Evolutionary conservation across 2,888 invertebrate genomes (phyloP), one percentile per base, ranked within the genome.

Genomic region (Nesidiocoris tenuis): DNA sequence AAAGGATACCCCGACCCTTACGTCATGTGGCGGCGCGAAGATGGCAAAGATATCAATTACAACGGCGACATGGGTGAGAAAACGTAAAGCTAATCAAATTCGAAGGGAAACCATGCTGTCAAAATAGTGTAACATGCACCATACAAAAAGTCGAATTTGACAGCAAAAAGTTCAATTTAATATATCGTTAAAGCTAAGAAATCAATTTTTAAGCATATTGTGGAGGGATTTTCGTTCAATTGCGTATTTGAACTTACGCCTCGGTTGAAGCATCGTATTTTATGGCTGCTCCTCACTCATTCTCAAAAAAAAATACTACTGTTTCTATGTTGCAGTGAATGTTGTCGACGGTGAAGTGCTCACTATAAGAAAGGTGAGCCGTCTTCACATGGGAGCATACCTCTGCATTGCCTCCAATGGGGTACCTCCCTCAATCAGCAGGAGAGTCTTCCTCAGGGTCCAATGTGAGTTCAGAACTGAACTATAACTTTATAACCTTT

Each of bases 321-420:
- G n/a, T n/a, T n/a, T n/a, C n/a, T n/a, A n/a, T n/a, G n/a, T n/a
- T 86, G 65, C 87, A 95, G 95, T 94, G 78, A 92, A 91, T 84
- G 92, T 93, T 72, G 93, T 95, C 77, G 93, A 95, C 82, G 95
- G 95, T 1, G 95, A 95, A 83, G 87, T 91, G 74, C 86, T 95
- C 82, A 91, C 91, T 81, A 91, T 95, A 81, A 90, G 90, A 76
- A 94, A 94, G 87, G 94, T 95, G 80, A 95, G 94, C 81, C 88
- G 95, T 64, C 88, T 95, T 78, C 95, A 95, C 84, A 95, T 95
- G 95, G 95, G 94, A 22, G 92, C 94, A 39, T 96, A 95, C 85
- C 86, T 95, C 78, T 95, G 95, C 85, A 95, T 95, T 80, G 96
- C 96, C 16, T 93, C 93, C 76, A 96, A 96, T 83, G 94, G 94